Evolutionary conservation across 2,113 vertebrate genomes (phyloP).

Genomic region (Mungos mungo): DNA sequence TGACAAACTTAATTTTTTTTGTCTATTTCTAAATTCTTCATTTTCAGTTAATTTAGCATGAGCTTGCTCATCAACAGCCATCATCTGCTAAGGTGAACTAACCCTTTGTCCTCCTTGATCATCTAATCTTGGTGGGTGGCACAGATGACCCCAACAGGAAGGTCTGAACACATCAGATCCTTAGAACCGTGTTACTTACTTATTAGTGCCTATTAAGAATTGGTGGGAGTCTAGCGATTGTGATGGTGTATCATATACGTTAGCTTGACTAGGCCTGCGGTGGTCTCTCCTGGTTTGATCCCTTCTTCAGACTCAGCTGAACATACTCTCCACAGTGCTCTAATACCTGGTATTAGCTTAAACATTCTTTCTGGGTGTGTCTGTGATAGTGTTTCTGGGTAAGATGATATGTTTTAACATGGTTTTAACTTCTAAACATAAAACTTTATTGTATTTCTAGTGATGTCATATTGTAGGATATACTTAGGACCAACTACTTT

Average conservation of each 20-base stretch:
- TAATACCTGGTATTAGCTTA: neutral
- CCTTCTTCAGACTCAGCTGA: neutral
- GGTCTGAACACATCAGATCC: neutral
- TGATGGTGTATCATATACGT: neutral
- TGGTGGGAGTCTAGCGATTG: neutral
- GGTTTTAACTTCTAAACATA: conserved; percentile 32
- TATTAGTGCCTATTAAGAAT: neutral
- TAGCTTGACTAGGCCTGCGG: fast-evolving
- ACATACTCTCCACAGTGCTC: neutral
- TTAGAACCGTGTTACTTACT: neutral
- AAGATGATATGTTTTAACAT: neutral
- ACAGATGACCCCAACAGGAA: neutral
- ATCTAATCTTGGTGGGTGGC: neutral
- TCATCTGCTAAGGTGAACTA: neutral
- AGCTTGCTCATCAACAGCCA: neutral
- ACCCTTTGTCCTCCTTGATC: neutral
- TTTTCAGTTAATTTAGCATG: neutral
- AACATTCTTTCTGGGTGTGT: neutral
- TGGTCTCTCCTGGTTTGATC: neutral
- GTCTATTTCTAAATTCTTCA: neutral
- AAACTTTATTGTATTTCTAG: conserved; percentile 52
- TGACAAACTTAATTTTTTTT: neutral
- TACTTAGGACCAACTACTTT: conserved; percentile 1
- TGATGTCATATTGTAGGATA: conserved; percentile 24
- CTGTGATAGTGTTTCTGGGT: neutral